phyloP scores from a whole-genome alignment of 2,888 invertebrate genomes.

The Cheilosia pagana region DNA sequence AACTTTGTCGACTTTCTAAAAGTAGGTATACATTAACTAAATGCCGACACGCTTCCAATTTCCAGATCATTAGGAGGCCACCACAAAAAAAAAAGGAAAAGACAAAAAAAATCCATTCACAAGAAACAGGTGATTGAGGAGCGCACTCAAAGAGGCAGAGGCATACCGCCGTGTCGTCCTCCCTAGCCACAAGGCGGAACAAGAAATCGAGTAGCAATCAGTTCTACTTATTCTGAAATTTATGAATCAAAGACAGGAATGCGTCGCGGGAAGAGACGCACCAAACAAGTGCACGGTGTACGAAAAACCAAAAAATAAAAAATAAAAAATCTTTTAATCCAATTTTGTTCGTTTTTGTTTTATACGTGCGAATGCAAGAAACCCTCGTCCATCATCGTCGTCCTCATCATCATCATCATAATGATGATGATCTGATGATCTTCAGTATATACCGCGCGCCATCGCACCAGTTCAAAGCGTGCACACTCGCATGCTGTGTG shows the following conservation, averaged over 20 bases:
- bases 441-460: constrained; percentile 12
- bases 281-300: background rate
- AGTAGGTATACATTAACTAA: too few species aligned
- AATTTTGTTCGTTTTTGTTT: background rate
- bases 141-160: background rate
- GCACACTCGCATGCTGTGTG: background rate
- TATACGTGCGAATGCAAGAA: constrained; percentile 8
- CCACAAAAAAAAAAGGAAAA: background rate
- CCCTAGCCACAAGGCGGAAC: constrained; percentile 12
- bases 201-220: constrained; percentile 20
- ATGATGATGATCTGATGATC: constrained; percentile 44
- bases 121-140: constrained; percentile 23
- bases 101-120: background rate
- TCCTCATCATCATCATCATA: constrained; percentile 36
- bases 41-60: too few species aligned
- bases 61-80: background rate
- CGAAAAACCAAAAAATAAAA: too few species aligned
- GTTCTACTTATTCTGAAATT: constrained; percentile 36
- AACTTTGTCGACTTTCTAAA: too few species aligned
- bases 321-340: constrained; percentile 1
- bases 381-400: constrained; percentile 42
- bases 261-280: background rate
- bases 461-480: constrained; percentile 20
- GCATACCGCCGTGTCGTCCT: constrained; percentile 3
- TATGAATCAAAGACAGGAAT: constrained; percentile 41